Evolutionary conservation across 2,113 vertebrate genomes (phyloP).

Genomic region (Gobio gobio): DNA sequence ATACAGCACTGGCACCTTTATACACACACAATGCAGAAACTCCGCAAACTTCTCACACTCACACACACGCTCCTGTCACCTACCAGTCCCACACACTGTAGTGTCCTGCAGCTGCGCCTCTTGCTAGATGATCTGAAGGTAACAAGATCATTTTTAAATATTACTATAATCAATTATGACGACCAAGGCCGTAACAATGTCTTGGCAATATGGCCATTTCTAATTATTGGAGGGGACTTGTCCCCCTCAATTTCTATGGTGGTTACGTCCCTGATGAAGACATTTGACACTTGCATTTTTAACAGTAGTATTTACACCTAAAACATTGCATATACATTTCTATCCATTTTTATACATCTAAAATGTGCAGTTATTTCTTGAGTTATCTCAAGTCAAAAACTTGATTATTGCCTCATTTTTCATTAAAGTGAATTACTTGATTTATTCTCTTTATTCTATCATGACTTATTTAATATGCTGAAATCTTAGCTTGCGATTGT

Average conservation of each 20-base stretch:
- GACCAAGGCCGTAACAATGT: too few relatives aligned
- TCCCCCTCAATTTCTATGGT: too few relatives aligned
- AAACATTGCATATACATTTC: background rate
- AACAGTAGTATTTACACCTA: background rate
- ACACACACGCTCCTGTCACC: slow-evolving; percentile 72
- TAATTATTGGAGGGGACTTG: too few relatives aligned
- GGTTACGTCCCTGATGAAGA: too few relatives aligned
- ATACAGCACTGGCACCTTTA: slow-evolving; percentile 84
- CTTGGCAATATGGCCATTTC: too few relatives aligned
- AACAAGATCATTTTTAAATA: slow-evolving; percentile 13
- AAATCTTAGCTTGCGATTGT: background rate
- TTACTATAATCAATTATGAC: background rate
- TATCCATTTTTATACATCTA: background rate
- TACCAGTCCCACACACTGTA: slow-evolving; percentile 71
- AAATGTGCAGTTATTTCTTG: background rate
- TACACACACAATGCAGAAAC: slow-evolving; percentile 72
- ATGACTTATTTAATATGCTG: background rate
- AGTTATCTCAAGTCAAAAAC: background rate
- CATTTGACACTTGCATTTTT: background rate
- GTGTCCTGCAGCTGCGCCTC: slow-evolving; percentile 74
- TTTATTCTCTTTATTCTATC: background rate
- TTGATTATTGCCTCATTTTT: background rate
- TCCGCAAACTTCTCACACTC: slow-evolving; percentile 77
- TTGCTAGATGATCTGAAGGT: slow-evolving; percentile 82
- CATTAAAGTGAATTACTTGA: background rate